These are phyloP conservation scores for Brachypteracias leptosomus DNA, from an alignment of 2,113 vertebrate species.

Conservation along the genomic window DNA sequence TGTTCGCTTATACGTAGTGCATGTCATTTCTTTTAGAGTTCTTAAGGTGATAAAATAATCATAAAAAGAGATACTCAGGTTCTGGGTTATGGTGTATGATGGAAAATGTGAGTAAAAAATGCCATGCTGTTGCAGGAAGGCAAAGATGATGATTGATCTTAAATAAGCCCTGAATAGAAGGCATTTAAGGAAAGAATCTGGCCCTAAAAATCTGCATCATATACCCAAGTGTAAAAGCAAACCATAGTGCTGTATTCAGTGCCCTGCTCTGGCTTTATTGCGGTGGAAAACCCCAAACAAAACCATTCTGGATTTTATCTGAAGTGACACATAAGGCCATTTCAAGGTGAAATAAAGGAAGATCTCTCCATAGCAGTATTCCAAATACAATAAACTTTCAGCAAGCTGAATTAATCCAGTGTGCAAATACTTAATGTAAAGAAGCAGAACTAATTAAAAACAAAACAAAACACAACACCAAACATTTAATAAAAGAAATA, in stretches of 20 bases:
- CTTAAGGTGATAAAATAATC: constrained; percentile 35
- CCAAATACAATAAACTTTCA: background rate
- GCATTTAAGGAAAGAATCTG: background rate
- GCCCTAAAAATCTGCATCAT: background rate
- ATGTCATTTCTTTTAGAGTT: background rate
- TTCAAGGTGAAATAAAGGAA: background rate
- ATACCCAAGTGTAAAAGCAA: background rate
- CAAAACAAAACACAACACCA: no score
- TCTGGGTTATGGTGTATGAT: background rate
- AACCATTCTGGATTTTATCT: background rate
- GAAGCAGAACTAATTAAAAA: background rate
- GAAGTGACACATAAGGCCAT: no score
- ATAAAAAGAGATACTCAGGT: background rate
- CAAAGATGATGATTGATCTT: background rate
- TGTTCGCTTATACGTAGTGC: background rate
- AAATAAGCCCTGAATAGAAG: background rate
- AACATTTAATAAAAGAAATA: no score
- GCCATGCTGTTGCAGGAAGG: background rate
- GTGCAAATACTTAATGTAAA: background rate
- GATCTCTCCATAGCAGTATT: background rate
- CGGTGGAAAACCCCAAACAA: background rate
- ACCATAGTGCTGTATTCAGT: background rate
- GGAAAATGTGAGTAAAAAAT: background rate
- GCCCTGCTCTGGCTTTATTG: background rate
- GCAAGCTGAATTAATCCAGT: background rate